Conservation (phyloP, 2,888 invertebrate species). For the Pachydiplax longipennis region DNA sequence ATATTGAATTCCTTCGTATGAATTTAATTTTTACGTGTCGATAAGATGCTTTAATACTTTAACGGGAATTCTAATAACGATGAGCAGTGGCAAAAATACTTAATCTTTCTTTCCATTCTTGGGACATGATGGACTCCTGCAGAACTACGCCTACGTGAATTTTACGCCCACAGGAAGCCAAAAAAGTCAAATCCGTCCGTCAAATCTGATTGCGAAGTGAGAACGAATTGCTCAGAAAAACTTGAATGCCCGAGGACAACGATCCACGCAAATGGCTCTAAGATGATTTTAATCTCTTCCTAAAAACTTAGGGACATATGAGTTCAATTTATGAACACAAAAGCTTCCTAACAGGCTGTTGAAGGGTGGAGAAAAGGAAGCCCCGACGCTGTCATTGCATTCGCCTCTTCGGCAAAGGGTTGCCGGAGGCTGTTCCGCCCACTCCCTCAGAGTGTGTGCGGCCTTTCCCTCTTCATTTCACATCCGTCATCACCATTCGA, state of each 20-base stretch:
- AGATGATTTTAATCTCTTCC: not conserved
- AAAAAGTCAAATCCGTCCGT: too few species aligned
- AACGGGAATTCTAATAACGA: too few species aligned
- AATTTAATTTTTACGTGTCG: too few species aligned
- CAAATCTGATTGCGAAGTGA: not conserved
- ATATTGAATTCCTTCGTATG: too few species aligned
- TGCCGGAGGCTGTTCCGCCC: not conserved
- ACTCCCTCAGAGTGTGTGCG: not conserved
- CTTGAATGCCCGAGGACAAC: not conserved
- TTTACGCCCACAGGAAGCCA: too few species aligned
- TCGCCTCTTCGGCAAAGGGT: not conserved
- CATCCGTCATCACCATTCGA: not conserved
- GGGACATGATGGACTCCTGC: too few species aligned
- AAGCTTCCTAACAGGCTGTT: not conserved
- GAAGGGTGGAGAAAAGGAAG: not conserved
- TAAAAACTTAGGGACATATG: not conserved
- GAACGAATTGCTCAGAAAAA: not conserved
- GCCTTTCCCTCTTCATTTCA: not conserved
- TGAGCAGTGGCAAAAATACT: too few species aligned
- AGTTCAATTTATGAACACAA: not conserved
- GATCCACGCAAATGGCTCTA: not conserved
- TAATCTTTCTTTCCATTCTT: too few species aligned
- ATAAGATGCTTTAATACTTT: too few species aligned
- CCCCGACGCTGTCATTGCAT: not conserved
- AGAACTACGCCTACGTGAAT: too few species aligned